Conservation (phyloP, 2,797 vertebrate species). For the Psittacula echo region DNA sequence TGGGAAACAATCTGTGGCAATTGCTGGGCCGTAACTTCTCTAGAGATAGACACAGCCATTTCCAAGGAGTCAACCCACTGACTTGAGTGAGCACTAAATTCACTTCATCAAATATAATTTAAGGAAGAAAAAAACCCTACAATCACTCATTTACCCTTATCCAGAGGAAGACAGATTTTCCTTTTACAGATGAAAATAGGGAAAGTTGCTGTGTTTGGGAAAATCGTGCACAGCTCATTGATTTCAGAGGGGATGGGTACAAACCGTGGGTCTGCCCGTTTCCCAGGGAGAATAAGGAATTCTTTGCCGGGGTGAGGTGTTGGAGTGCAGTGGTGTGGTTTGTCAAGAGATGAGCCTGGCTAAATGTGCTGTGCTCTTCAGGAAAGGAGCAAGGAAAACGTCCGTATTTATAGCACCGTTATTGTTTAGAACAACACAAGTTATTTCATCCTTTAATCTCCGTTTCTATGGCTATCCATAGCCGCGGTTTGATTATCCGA, state of each 20-base stretch:
- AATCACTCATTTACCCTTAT: background rate
- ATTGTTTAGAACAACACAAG: conserved; percentile 44
- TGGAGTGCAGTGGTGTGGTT: background rate
- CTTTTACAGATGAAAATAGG: background rate
- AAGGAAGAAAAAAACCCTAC: background rate
- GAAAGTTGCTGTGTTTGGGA: background rate
- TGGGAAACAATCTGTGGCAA: conserved; percentile 53
- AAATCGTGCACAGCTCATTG: background rate
- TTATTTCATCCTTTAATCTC: conserved; percentile 27
- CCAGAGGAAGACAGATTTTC: background rate
- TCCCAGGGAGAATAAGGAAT: background rate
- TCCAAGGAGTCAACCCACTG: background rate
- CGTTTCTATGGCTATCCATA: conserved; percentile 28
- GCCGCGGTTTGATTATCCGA: background rate
- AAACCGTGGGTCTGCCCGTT: background rate
- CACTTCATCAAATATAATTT: conserved; percentile 9
- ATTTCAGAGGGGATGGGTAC: background rate
- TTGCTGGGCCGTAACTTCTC: conserved; percentile 19
- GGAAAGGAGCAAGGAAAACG: background rate
- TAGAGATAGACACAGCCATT: conserved; percentile 5
- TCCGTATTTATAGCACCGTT: background rate
- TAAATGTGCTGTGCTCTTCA: background rate
- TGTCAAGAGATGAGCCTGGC: background rate
- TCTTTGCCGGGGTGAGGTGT: background rate
- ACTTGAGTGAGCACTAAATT: background rate